Conservation (phyloP, 2,888 invertebrate species). For the Mythimna albipuncta region DNA sequence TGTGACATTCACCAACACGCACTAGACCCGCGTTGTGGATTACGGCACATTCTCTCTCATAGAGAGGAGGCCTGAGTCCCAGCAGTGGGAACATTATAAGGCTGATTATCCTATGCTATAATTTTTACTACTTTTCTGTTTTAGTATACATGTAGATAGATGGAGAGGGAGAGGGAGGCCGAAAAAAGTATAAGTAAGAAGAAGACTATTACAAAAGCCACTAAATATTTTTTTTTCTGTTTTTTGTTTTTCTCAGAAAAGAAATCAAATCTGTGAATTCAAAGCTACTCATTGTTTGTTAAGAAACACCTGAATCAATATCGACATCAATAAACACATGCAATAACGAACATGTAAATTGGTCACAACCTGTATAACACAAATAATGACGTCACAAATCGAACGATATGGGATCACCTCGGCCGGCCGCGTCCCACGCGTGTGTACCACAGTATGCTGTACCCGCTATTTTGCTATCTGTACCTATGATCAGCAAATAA, state of each 20-base stretch:
- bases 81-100: no score
- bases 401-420: constrained; percentile 74
- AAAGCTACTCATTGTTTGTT: background rate
- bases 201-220: background rate
- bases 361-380: constrained; percentile 61
- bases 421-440: constrained; percentile 68
- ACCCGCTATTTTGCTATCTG: constrained; percentile 40
- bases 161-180: no score
- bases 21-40: no score
- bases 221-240: background rate
- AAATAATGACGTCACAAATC: constrained; percentile 73
- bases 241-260: no score
- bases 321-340: background rate
- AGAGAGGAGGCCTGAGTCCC: no score
- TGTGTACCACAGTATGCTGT: constrained; percentile 15
- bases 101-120: background rate
- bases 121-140: background rate
- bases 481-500: constrained; percentile 47
- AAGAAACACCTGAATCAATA: background rate
- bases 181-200: no score
- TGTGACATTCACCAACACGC: no score
- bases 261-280: background rate
- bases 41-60: no score
- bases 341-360: constrained; percentile 5
- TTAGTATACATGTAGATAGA: no score